Evolutionary conservation across 35 echinoderm and acorn worm species (phyloP), one percentile per base, ranked within the genome.

Genomic region (Hemicentrotus pulcherrimus): DNA sequence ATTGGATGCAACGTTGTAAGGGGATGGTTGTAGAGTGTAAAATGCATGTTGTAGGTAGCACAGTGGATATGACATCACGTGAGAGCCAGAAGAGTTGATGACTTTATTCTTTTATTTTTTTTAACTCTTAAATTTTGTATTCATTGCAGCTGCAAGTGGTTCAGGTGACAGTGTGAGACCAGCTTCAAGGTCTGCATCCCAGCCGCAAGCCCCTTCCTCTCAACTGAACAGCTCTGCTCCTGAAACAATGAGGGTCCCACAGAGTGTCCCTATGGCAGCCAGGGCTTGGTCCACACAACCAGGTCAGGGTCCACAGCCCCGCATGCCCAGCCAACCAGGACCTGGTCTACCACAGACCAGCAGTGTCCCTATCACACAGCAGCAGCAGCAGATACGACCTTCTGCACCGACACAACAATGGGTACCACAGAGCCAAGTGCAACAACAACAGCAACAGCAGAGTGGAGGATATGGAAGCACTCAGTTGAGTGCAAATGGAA

Each of bases 161-260:
- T 78, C 65, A 28, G 65, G 65, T 22, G 22, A 78, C 65, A n/a
- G 19, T 78, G 19, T n/a, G n/a, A 28, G 65, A 78, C 19, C 65
- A 28, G 65, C 65, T 28, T n/a, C 65, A n/a, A n/a, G 65, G 24
- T 22, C 65, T 28, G 65, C 19, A 78, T 8, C 65, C 2, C 65
- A 78, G 65, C 65, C 4, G 24, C 65, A 78, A 78, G 4, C 65
- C 6, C 6, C 65, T 78, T n/a, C 65, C 28, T 78, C 65, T 78
- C 65, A 28, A 28, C 65, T 4, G 28, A 78, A 22, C 65, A n/a
- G 19, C 65, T 78, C 65, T 7, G 19, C 65, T 18, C 19, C 46
- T 32, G 88, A 47, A 90, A 45, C 91, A 47, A n/a, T 93, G 91
- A 93, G 91, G n/a, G 47, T 93, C 47, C 91, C 91, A 11, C 91